Evolutionary conservation across 2,888 invertebrate species (phyloP).

Genomic region (Deilephila elpenor): DNA sequence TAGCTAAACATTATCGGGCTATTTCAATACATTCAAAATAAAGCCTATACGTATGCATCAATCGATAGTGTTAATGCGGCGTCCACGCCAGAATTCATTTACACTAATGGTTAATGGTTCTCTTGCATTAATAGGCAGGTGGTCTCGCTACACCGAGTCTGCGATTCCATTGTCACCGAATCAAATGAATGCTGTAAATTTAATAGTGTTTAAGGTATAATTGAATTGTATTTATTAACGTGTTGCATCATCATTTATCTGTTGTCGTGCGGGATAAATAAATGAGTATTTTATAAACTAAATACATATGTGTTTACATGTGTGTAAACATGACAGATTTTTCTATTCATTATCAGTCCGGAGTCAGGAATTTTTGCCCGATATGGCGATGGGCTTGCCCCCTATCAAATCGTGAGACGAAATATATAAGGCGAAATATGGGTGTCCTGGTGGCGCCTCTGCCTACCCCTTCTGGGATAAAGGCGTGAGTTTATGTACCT

Average conservation of each 20-base stretch:
- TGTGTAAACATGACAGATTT: too few species aligned
- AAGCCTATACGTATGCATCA: not conserved
- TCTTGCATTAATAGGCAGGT: not conserved
- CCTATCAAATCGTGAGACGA: too few species aligned
- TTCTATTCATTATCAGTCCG: too few species aligned
- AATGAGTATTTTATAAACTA: not conserved
- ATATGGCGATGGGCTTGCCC: too few species aligned
- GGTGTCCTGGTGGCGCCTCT: too few species aligned
- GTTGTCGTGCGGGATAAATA: not conserved
- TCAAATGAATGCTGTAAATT: not conserved
- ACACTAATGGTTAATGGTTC: not conserved
- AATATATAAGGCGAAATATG: too few species aligned
- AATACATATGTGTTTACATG: too few species aligned
- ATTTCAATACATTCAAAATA: not conserved
- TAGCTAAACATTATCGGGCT: not conserved
- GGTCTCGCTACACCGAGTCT: not conserved
- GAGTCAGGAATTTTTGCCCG: too few species aligned
- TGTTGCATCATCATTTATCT: not conserved
- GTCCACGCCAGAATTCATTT: not conserved
- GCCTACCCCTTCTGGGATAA: too few species aligned
- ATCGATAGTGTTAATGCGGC: not conserved
- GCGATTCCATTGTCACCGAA: not conserved
- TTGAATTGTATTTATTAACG: not conserved
- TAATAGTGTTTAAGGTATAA: not conserved
- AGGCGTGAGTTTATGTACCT: too few species aligned